Evolutionary conservation across 2,113 vertebrate species (phyloP), one percentile per base, ranked within the genome.

Genomic region (Kobus ellipsiprymnus): DNA sequence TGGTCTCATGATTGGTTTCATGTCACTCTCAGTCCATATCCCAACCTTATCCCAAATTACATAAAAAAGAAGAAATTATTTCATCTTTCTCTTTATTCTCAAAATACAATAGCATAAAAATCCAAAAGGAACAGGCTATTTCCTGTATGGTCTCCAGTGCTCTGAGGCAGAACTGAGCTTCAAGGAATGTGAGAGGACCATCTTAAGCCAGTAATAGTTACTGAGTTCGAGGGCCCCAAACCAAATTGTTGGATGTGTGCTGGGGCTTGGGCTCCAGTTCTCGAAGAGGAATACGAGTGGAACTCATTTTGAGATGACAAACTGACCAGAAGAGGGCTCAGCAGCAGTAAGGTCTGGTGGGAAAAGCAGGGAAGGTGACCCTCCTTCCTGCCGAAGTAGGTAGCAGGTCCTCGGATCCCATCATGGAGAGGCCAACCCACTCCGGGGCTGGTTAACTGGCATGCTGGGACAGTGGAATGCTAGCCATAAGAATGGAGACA

Each of bases 401-500:
- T 11, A 78, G 62, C 17, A 82, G 55, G 29, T 44, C 59, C 29
- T n/a, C 78, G 59, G 94, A 83, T 59, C 8, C 40, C 40, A 12
- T 21, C 17, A 36, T 4, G 52, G 23, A n/a, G 67, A 80, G 2
- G 14, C 4, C 29, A 40, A 57, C 27, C 29, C 17, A 29, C 78
- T 25, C 33, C 4, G 16, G 36, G 7, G 46, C 46, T 25, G 6
- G 30, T 93, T 87, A 97, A 16, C 16, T 36, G 46, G 77, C 60
- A 8, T 13, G n/a, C 9, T 0, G 5, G 6, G 55, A 29, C 25
- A 5, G 97, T 44, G 99, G 98, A 5, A 99, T 98, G 93, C 97
- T 98, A 33, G 98, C 98, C 96, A 99, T 97, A 88, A 99, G 96
- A 85, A 97, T 89, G 98, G 98, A 98, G 57, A 99, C 99, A 62